A percentile compares a stretch with the other conserved stretches of the same genome.
These are phyloP conservation scores for Ormia ochracea DNA, from an alignment of 2,888 invertebrate genomes.

Conservation along the genomic window DNA sequence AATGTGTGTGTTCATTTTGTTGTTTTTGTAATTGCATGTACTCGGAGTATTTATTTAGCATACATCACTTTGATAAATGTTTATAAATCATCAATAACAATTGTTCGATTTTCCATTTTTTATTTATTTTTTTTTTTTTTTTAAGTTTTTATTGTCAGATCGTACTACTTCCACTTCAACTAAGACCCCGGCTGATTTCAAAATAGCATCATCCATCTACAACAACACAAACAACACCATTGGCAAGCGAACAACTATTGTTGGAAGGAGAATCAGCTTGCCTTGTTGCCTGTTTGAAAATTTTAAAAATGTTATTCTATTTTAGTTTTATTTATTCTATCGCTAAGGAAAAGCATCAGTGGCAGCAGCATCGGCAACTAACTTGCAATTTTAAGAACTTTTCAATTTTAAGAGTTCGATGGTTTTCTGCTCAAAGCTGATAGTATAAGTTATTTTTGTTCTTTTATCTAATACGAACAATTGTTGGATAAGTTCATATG, in stretches of 20 bases:
- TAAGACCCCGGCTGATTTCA: slow-evolving; percentile 39
- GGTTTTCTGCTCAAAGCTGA: slow-evolving; percentile 18
- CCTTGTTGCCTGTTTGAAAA: slow-evolving; percentile 10
- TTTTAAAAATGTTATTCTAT: slow-evolving; percentile 5
- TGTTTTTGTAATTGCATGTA: slow-evolving; percentile 31
- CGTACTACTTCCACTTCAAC: slow-evolving; percentile 42
- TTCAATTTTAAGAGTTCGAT: slow-evolving; percentile 23
- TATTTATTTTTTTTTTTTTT: too few relatives aligned
- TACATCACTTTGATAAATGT: slow-evolving; percentile 64
- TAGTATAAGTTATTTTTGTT: slow-evolving; percentile 33
- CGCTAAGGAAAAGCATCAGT: not conserved
- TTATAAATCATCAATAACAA: slow-evolving; percentile 65
- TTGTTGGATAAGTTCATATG: not conserved
- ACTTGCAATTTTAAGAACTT: slow-evolving; percentile 20
- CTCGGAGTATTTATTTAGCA: slow-evolving; percentile 61
- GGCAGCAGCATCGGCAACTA: not conserved
- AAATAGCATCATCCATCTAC: slow-evolving; percentile 29
- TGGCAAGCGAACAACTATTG: slow-evolving; percentile 22
- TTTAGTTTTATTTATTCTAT: not conserved
- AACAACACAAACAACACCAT: slow-evolving; percentile 21
- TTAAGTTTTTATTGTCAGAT: slow-evolving; percentile 35
- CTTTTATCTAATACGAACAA: slow-evolving; percentile 27
- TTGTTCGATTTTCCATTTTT: too few relatives aligned
- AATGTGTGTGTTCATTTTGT: not conserved
- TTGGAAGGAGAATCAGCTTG: slow-evolving; percentile 21